phyloP scores from a whole-genome alignment of 2,888 invertebrate genomes.

The Polydrusus tereticollis region DNA sequence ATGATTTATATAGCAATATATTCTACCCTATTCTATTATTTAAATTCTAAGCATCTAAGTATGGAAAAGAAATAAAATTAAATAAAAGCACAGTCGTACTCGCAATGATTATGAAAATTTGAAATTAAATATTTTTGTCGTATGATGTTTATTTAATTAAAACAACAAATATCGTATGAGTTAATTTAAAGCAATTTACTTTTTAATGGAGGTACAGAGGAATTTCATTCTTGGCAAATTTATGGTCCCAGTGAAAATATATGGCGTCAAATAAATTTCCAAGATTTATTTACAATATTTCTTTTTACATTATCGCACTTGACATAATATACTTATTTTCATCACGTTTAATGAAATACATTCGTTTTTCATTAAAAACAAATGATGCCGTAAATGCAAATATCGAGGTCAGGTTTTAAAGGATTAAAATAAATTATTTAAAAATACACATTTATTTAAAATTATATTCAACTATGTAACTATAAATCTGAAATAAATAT shows the following conservation, averaged over 20 bases:
- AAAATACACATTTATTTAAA: no score
- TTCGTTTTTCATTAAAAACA: not conserved
- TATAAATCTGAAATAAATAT: no score
- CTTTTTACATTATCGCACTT: constrained; percentile 11
- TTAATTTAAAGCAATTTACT: constrained; percentile 16
- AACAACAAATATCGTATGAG: constrained; percentile 1
- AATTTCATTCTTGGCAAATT: constrained; percentile 25
- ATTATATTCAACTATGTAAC: no score
- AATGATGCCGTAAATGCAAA: not conserved
- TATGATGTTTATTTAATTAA: constrained; percentile 8
- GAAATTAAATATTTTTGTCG: not conserved
- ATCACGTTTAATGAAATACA: constrained; percentile 7
- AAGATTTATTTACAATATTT: constrained; percentile 29
- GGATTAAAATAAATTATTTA: no score
- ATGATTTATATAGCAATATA: no score
- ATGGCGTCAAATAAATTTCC: constrained; percentile 23
- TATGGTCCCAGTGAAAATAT: constrained; percentile 17
- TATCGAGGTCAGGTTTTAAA: not conserved
- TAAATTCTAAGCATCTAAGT: no score
- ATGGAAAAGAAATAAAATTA: not conserved
- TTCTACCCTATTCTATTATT: no score
- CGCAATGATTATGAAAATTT: not conserved
- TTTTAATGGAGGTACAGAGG: constrained; percentile 11
- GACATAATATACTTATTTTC: not conserved
- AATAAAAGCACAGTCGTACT: not conserved